Percentiles rank a stretch among this genome's conserved stretches.
Conservation (phyloP, 2,888 invertebrate genomes). For the Clivina fossor region DNA sequence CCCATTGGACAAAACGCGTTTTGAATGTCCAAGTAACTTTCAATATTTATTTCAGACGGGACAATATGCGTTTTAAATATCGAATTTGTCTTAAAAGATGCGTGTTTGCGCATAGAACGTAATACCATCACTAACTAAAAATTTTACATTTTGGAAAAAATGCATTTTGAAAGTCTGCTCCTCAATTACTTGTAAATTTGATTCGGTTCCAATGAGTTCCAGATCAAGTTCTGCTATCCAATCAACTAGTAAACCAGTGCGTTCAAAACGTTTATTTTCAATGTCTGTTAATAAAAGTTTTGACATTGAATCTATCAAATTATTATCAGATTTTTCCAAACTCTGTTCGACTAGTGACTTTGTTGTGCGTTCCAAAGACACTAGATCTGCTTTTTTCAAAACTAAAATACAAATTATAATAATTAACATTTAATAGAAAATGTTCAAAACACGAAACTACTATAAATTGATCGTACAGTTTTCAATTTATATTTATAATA, state of each 20-base stretch:
- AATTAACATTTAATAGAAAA: no score
- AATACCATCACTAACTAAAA: no score
- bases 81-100: no score
- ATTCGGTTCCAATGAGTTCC: conserved; percentile 71
- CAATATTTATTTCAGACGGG: no score
- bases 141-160: no score
- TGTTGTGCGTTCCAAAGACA: conserved; percentile 18
- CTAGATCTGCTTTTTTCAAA: conserved; percentile 15
- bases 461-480: not conserved
- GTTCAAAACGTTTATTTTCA: conserved; percentile 48
- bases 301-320: conserved; percentile 55
- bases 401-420: no score
- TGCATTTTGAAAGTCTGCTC: no score
- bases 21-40: no score
- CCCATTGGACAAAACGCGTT: no score
- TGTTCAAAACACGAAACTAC: no score
- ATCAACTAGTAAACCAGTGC: conserved; percentile 77
- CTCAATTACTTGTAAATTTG: conserved; percentile 63
- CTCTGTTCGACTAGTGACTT: conserved; percentile 19
- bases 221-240: conserved; percentile 88
- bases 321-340: conserved; percentile 41
- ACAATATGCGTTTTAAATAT: no score
- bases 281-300: conserved; percentile 53
- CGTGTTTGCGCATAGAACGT: no score
- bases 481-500: not conserved